These are phyloP conservation scores for Cerastoderma edule DNA, from an alignment of 2,888 invertebrate species.

Conservation along the genomic window DNA sequence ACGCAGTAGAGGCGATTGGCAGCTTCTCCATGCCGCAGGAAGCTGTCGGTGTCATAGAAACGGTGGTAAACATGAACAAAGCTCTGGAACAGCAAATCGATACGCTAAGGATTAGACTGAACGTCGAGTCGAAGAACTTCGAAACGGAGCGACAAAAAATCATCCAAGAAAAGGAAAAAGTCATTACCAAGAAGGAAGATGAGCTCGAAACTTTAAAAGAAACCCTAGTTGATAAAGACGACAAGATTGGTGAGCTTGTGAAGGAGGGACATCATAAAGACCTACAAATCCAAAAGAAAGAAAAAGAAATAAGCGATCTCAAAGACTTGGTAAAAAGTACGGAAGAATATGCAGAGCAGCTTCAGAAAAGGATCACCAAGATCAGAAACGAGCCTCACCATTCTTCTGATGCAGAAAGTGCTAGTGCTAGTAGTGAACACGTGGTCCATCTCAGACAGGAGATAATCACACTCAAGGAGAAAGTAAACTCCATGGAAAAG, in stretches of 20 bases:
- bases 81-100: slow-evolving; percentile 73
- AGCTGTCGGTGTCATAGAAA: slow-evolving; percentile 67
- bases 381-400: slow-evolving; percentile 64
- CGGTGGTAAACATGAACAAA: slow-evolving; percentile 70
- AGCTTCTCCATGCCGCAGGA: slow-evolving; percentile 65
- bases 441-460: slow-evolving; percentile 65
- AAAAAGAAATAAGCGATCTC: slow-evolving; percentile 68
- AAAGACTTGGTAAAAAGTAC: slow-evolving; percentile 71
- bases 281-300: slow-evolving; percentile 64
- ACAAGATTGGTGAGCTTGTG: slow-evolving; percentile 62
- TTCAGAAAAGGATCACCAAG: slow-evolving; percentile 65
- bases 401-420: slow-evolving; percentile 61
- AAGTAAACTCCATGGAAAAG: slow-evolving; percentile 67
- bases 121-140: slow-evolving; percentile 71
- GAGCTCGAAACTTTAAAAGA: slow-evolving; percentile 72
- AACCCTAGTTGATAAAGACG: slow-evolving; percentile 66
- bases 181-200: slow-evolving; percentile 61
- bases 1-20: slow-evolving; percentile 53
- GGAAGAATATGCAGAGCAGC: slow-evolving; percentile 69
- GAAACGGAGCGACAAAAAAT: slow-evolving; percentile 65
- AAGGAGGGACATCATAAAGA: slow-evolving; percentile 66
- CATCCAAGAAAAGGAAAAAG: slow-evolving; percentile 63
- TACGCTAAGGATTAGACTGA: slow-evolving; percentile 68
- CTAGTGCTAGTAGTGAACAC: slow-evolving; percentile 66
- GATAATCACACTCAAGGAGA: slow-evolving; percentile 66